Evolutionary conservation across 1,140 invertebrate species (phyloP), one percentile per base, ranked within the genome.

Genomic region (Atta cephalotes): DNA sequence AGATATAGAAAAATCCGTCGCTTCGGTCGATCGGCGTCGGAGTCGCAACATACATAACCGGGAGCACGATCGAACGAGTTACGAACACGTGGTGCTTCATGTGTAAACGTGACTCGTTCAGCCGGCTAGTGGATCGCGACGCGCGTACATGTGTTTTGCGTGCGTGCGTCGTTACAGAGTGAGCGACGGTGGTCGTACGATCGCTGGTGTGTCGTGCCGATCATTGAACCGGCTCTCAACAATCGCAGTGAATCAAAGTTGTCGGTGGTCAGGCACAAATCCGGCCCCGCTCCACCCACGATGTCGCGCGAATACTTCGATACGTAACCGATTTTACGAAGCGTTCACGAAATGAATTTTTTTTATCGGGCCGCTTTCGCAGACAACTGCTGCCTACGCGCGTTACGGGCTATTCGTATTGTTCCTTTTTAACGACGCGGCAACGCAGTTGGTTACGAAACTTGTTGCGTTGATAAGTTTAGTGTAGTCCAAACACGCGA

Each of bases 181-280:
- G 53, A 81, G 62, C 45, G 71, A 60, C 79, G 70, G 62, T 70
- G 28, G 78, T 51, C 62, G 89, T 53, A 68, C 39, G n/a, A 31
- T 65, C 62, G 88, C 45, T 66, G 66, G 81, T 87, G 85, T 79
- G 89, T 88, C 86, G 87, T 51, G 81, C 74, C 89, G 93, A 93
- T 93, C 92, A 86, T 92, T 93, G 93, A 93, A 93, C 93, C 92
- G 87, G 62, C 87, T 81, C 79, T 74, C 87, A 88, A 93, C 92
- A 93, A 93, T 93, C 90, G 88, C 89, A 89, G 86, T 91, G 92
- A 93, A 93, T 93, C 92, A 92, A 93, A 92, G 93, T 93, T 93
- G 92, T 93, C 93, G 90, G 89, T 93, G 93, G 93, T 93, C 93
- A 93, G 93, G 92, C 91, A 93, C 92, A 87, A 91, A 89, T 87